Evolutionary conservation across 2,888 invertebrate genomes (phyloP).

Genomic region (Cylindroiulus punctatus): DNA sequence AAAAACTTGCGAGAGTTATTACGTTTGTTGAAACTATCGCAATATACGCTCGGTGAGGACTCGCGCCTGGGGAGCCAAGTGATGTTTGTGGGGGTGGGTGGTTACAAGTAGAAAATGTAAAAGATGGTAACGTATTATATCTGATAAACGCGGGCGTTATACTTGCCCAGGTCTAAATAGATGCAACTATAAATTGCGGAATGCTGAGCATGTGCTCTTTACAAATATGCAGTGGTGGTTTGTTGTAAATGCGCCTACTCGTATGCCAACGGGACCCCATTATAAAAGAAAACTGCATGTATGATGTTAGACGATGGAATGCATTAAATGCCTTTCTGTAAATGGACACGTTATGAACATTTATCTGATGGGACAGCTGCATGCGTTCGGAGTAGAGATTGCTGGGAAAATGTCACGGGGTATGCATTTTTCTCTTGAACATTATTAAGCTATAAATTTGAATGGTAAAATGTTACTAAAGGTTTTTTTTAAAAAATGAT

Average conservation of each 20-base stretch:
- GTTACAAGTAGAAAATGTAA: neutral
- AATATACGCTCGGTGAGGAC: neutral
- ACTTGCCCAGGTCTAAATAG: conserved; percentile 11
- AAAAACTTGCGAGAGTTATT: conserved; percentile 34
- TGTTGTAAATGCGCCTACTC: conserved; percentile 22
- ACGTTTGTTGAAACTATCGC: conserved; percentile 19
- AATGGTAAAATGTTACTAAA: neutral
- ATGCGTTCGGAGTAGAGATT: neutral
- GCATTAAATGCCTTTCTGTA: conserved; percentile 31
- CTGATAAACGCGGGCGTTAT: conserved; percentile 22
- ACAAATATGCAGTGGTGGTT: neutral
- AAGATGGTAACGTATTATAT: conserved; percentile 4
- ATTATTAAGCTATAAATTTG: conserved; percentile 10
- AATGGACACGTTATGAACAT: conserved; percentile 25
- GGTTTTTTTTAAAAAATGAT: neutral
- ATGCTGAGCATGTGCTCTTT: conserved; percentile 45
- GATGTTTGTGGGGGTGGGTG: neutral
- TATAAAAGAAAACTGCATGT: conserved; percentile 35
- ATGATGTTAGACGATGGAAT: conserved; percentile 36
- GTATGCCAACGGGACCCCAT: conserved; percentile 43
- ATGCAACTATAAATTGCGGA: conserved; percentile 31
- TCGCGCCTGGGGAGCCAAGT: conserved; percentile 24
- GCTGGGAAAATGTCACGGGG: neutral
- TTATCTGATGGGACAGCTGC: conserved; percentile 22
- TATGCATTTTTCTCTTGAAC: neutral